Evolutionary conservation across 1,140 invertebrate species (phyloP).

Genomic region (Lepidurus packardi): DNA sequence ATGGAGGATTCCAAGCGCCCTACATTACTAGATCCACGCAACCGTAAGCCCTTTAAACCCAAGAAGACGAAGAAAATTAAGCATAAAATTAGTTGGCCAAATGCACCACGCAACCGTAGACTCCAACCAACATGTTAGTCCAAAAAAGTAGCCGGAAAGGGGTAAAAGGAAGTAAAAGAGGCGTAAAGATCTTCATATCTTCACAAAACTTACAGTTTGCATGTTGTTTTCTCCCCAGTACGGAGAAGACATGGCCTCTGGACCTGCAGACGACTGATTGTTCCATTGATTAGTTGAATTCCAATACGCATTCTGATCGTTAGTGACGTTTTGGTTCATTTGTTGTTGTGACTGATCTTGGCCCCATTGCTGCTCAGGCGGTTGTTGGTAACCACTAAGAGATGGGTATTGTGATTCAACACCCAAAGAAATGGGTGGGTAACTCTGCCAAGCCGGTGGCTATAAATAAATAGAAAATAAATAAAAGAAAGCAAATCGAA

Average conservation of each 20-base stretch:
- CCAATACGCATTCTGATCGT: background rate
- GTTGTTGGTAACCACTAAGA: background rate
- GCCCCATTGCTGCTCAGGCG: background rate
- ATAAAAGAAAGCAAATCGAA: background rate
- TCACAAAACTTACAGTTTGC: background rate
- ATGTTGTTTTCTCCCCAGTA: background rate
- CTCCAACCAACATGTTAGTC: background rate
- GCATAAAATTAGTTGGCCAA: background rate
- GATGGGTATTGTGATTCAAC: background rate
- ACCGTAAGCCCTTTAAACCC: constrained; percentile 6
- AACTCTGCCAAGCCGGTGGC: background rate
- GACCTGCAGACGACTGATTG: background rate
- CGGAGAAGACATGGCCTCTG: background rate
- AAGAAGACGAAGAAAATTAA: background rate
- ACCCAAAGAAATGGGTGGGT: background rate
- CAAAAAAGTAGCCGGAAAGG: background rate
- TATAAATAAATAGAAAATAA: background rate
- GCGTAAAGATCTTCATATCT: background rate
- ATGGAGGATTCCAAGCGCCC: constrained; percentile 1
- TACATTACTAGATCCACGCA: constrained; percentile 12
- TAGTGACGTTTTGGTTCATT: background rate
- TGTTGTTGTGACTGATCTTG: background rate
- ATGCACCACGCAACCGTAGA: background rate
- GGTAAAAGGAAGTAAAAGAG: background rate
- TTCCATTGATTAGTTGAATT: background rate